Base-by-base conservation (phyloP, 2,888 invertebrate genomes). In the Aphidius colemani region DNA sequence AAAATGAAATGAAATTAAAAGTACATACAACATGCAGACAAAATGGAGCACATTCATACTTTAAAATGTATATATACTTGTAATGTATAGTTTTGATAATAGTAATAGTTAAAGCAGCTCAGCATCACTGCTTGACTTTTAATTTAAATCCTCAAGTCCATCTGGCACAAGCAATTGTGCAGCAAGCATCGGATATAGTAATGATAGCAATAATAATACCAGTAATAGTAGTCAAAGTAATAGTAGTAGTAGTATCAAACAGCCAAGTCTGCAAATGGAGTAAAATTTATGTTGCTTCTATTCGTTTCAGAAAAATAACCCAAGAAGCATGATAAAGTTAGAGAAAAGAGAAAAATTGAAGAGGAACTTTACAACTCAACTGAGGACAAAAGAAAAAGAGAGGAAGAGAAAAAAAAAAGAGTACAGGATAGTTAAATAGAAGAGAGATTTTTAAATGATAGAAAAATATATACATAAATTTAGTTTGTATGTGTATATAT, bases 81-180 rank as follows among this genome's bases (percentile, higher is more conserved):
- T 18, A 18, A 18, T 18, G 13, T 18, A 10, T 10, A 53, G 39
- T 53, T 39, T 3, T 10, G 7, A 6, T 13, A 53, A 53, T 8
- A 39, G 40, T 53, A 40, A 53, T 39, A 53, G 18, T 30, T 30
- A 30, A 30, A 30, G 4, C 30, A 30, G 5, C 30, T 30, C 30
- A 30, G 5, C 5, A 30, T 30, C 4, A 30, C 48, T 39, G 44
- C 56, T 56, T 18, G n/a, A 61, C 41, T 61, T 57, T 61, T 61
- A 61, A 61, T 61, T 61, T 61, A 56, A 56, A 61, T 61, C 56
- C 30, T 55, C 61, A 48, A 61, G 61, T 61, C 61, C 61, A 56
- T 56, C 61, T 56, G 55, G 56, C 56, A 61, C 44, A n/a, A 49
- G 49, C 48, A 55, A 49, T 53, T 13, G 46, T 46, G 10, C 8